Conservation (phyloP, 2,797 vertebrate genomes). For the Fringilla coelebs region DNA sequence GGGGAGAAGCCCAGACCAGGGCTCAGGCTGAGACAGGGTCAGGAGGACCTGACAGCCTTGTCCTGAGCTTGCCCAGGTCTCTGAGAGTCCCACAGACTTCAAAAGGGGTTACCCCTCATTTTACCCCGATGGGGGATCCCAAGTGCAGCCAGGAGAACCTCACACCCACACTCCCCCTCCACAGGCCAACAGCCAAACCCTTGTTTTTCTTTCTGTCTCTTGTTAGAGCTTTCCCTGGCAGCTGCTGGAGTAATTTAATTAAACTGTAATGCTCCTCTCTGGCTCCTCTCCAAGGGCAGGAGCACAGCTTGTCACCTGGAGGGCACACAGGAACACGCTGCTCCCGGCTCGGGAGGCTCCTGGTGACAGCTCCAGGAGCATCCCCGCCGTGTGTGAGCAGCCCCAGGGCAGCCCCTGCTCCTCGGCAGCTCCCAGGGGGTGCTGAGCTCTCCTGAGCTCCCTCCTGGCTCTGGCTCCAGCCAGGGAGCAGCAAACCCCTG, state of each 20-base stretch:
- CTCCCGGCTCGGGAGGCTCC: neutral
- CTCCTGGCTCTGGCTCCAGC: neutral
- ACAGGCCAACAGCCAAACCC: neutral
- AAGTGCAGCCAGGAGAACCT: neutral
- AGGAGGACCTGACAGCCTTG: neutral
- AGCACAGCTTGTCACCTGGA: constrained; percentile 29
- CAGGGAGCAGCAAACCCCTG: neutral
- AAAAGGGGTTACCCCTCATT: neutral
- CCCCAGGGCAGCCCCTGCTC: neutral
- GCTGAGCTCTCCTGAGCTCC: neutral
- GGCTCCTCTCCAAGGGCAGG: constrained; percentile 45
- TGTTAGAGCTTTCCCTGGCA: neutral
- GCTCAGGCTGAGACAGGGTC: neutral
- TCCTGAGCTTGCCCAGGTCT: neutral
- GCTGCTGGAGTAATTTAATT: constrained; percentile 32
- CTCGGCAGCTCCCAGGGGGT: neutral
- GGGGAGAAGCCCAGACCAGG: accelerated
- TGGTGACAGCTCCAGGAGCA: neutral
- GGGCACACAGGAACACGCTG: neutral
- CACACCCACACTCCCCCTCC: neutral
- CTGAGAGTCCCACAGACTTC: neutral
- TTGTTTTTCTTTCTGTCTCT: neutral
- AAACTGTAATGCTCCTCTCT: neutral
- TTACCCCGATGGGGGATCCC: accelerated
- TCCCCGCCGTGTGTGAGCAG: neutral